Evolutionary conservation across 2,888 invertebrate species (phyloP), one percentile per base, ranked within the genome.

Genomic region (Elaeidobius kamerunicus): DNA sequence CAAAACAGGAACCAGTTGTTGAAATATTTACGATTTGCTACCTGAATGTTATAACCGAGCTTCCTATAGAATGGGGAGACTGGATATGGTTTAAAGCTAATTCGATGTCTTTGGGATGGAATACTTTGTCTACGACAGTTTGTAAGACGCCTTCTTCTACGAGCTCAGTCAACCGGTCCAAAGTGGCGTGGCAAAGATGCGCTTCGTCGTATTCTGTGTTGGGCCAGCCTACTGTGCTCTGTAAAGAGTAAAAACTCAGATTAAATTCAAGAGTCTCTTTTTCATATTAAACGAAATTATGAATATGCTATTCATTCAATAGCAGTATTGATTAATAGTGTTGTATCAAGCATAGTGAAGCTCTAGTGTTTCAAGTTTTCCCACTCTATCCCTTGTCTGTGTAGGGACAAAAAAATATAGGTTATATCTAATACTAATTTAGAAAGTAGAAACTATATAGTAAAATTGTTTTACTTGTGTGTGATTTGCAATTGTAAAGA

Each of bases 91-190:
- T 63, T 28, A 73, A 50, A 16, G 73, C 73, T 19, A 67, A 53
- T 61, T 73, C 72, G 43, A 73, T 69, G 52, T 73, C 71, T 18
- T 67, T 65, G 3, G 73, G 70, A 53, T 67, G 67, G 49, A 64
- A 70, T 2, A 75, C 78, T 64, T 76, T 78, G 57, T 81, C 81
- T 1, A 82, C 78, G 27, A 82, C 79, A 3, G 79, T 77, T 63
- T 78, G 78, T 52, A 82, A 64, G 55, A 76, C 71, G 43, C 78
- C 76, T 16, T 75, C 72, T 60, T 81, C 79, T 0, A 79, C 77
- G 40, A 80, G 70, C 44, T 74, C 69, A 2, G 65, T 56, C 42
- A 75, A 53, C 52, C 65, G 63, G 51, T 74, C 72, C 45, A 75
- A 60, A 15, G 65, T 64, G 9, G 64, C 60, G 52, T 68, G 64